These are phyloP conservation scores for Harpalus rubripes DNA, from an alignment of 2,888 invertebrate genomes.

Conservation along the genomic window DNA sequence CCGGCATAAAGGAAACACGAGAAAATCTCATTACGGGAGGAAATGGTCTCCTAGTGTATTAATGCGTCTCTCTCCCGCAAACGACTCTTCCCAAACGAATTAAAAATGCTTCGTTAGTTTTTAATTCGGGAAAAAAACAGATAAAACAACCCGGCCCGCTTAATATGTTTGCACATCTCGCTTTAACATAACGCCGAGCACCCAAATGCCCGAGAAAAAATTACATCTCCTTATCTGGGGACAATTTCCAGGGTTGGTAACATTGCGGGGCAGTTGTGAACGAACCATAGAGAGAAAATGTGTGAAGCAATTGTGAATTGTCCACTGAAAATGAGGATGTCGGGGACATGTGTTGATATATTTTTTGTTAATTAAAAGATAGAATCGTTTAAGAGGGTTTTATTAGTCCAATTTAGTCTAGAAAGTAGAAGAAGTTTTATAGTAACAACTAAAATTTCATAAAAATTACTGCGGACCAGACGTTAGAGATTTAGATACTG, in stretches of 20 bases:
- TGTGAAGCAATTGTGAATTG: slow-evolving; percentile 31
- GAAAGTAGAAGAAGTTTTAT: too few relatives aligned
- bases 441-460: too few relatives aligned
- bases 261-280: slow-evolving; percentile 20
- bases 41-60: slow-evolving; percentile 67
- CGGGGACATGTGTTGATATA: slow-evolving; percentile 21
- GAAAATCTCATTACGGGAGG: slow-evolving; percentile 66
- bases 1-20: slow-evolving; percentile 51
- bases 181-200: slow-evolving; percentile 44
- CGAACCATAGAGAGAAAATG: not conserved
- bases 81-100: slow-evolving; percentile 63
- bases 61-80: slow-evolving; percentile 55
- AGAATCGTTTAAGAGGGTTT: not conserved
- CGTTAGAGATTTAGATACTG: too few relatives aligned
- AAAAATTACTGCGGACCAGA: too few relatives aligned
- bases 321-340: slow-evolving; percentile 11
- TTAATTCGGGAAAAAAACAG: slow-evolving; percentile 61
- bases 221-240: slow-evolving; percentile 63
- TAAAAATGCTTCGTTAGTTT: slow-evolving; percentile 67
- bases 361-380: slow-evolving; percentile 45
- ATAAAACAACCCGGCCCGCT: slow-evolving; percentile 49
- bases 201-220: slow-evolving; percentile 55
- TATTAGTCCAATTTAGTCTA: not conserved
- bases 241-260: too few relatives aligned
- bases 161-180: slow-evolving; percentile 62